phyloP scores from a whole-genome alignment of 2,113 vertebrate genomes.

The Nipponia nippon region DNA sequence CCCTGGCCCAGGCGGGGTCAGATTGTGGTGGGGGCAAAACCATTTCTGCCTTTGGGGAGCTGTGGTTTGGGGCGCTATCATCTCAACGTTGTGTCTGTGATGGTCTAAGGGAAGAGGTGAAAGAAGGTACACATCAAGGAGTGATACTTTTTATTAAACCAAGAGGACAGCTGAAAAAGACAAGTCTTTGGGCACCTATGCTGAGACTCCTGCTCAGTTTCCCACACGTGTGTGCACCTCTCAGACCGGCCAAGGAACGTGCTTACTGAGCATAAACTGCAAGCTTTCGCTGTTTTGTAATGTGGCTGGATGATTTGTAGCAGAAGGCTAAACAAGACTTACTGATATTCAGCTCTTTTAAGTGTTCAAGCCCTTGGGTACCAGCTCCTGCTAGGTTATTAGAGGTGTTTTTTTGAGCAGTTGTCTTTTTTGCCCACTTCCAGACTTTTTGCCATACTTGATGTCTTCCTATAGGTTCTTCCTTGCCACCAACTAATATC shows the following conservation, averaged over 20 bases:
- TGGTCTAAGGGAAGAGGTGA: neutral
- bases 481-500: neutral
- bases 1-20: neutral
- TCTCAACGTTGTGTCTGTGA: fast-evolving
- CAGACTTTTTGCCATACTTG: neutral
- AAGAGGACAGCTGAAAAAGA: neutral
- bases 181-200: neutral
- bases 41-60: neutral
- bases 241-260: neutral
- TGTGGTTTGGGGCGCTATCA: neutral
- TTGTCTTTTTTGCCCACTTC: neutral
- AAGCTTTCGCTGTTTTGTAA: neutral
- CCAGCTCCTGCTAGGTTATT: neutral
- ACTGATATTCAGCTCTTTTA: neutral
- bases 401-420: neutral
- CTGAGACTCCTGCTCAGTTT: neutral
- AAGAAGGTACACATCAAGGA: neutral
- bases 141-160: neutral
- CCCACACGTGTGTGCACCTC: fast-evolving
- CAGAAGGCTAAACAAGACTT: neutral
- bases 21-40: fast-evolving
- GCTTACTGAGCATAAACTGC: neutral
- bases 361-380: neutral
- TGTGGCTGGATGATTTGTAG: neutral
- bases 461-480: neutral